Evolutionary conservation across 2,888 invertebrate species (phyloP).

Genomic region (Agonopterix subpropinquella): DNA sequence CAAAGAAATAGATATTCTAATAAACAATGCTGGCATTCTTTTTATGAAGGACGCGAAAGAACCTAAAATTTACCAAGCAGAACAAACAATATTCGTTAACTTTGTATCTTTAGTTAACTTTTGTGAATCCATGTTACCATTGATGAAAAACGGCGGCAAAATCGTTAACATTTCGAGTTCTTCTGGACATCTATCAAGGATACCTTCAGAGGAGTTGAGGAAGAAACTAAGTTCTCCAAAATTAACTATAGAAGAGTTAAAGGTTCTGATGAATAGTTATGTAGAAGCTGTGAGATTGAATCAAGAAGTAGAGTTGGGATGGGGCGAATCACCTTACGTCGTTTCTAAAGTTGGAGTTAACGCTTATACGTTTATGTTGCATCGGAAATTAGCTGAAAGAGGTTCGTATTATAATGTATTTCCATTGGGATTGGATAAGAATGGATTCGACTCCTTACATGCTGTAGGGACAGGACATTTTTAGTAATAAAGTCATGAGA

Average conservation of each 20-base stretch:
- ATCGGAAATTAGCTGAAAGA: conserved; percentile 45
- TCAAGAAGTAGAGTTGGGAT: conserved; percentile 51
- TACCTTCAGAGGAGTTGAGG: conserved; percentile 72
- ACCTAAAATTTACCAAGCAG: conserved; percentile 40
- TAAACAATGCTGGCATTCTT: conserved; percentile 83
- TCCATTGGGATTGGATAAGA: no score
- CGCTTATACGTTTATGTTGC: conserved; percentile 81
- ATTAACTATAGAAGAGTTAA: conserved; percentile 73
- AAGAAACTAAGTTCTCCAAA: conserved; percentile 59
- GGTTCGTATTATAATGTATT: not conserved
- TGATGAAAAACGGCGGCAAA: conserved; percentile 78
- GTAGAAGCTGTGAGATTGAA: conserved; percentile 67
- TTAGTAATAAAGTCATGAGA: no score
- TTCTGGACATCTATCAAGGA: conserved; percentile 77
- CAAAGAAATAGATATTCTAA: conserved; percentile 79
- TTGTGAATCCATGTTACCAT: conserved; percentile 79
- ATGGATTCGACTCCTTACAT: no score
- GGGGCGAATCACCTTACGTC: conserved; percentile 79
- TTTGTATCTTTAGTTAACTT: conserved; percentile 51
- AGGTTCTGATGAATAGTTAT: conserved; percentile 77
- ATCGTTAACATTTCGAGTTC: conserved; percentile 86
- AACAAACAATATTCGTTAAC: conserved; percentile 50
- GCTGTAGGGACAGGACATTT: no score
- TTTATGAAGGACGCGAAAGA: conserved; percentile 53
- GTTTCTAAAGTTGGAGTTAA: conserved; percentile 85